phyloP scores from a whole-genome alignment of 2,113 vertebrate genomes.

The Malurus alboscapulatus region DNA sequence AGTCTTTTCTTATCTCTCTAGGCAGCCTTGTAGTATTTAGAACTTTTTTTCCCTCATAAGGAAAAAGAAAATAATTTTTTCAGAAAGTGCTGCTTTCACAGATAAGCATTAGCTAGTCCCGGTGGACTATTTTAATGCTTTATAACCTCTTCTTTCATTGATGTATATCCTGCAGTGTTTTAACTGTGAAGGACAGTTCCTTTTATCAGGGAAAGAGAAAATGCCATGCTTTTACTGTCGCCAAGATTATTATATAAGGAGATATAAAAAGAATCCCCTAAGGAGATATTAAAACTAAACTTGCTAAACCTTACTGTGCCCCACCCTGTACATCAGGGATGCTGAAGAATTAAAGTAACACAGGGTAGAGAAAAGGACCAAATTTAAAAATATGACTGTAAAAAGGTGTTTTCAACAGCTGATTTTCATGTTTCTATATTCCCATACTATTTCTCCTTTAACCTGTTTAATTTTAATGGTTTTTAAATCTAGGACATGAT shows the following conservation, averaged over 20 bases:
- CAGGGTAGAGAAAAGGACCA: background rate
- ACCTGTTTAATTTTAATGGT: background rate
- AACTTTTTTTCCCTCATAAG: background rate
- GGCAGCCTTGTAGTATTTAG: background rate
- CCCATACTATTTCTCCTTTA: background rate
- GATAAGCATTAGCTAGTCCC: background rate
- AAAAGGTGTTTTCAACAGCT: background rate
- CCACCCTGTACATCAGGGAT: background rate
- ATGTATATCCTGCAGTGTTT: background rate
- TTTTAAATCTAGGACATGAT: background rate
- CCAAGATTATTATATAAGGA: slow-evolving; percentile 15
- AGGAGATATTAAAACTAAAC: background rate
- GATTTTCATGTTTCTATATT: background rate
- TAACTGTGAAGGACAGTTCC: background rate
- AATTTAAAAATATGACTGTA: background rate
- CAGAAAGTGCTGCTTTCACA: background rate
- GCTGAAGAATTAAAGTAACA: background rate
- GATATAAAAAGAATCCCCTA: background rate
- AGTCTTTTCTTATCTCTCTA: background rate
- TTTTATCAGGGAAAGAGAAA: background rate
- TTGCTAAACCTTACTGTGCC: background rate
- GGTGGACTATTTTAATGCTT: background rate
- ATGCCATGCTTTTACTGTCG: background rate
- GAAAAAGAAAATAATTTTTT: slow-evolving; percentile 1
- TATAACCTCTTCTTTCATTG: background rate